Conservation (phyloP, 2,113 vertebrate species). For the Microcebus lehilahytsara region DNA sequence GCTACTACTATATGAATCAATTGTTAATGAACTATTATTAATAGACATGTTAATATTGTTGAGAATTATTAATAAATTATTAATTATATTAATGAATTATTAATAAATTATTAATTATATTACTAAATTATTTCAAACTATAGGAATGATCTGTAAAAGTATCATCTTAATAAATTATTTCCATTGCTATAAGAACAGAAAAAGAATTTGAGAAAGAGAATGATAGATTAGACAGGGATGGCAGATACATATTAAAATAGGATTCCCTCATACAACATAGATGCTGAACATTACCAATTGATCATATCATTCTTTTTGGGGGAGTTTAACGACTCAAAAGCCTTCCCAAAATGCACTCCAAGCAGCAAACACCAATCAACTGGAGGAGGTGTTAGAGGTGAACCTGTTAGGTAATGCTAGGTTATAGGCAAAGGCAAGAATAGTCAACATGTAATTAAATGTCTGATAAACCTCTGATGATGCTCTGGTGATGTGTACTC, state of each 20-base stretch:
- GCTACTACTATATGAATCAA: neutral
- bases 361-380: neutral
- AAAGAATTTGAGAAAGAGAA: neutral
- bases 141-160: too few species aligned
- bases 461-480: neutral
- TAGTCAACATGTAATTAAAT: neutral
- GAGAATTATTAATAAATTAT: neutral
- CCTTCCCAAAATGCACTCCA: neutral
- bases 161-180: neutral
- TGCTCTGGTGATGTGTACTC: neutral
- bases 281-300: neutral
- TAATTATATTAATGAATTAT: neutral
- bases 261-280: neutral
- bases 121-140: neutral
- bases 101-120: neutral
- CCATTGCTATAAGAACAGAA: neutral
- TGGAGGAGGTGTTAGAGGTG: neutral
- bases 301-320: neutral
- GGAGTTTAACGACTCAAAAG: constrained; percentile 24
- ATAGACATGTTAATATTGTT: neutral
- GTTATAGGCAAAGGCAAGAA: neutral
- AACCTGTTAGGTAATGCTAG: neutral
- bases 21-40: neutral
- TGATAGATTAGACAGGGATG: neutral
- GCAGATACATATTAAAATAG: neutral